Base-by-base conservation (phyloP, 2,888 invertebrate species). In the Lathronympha strigana region DNA sequence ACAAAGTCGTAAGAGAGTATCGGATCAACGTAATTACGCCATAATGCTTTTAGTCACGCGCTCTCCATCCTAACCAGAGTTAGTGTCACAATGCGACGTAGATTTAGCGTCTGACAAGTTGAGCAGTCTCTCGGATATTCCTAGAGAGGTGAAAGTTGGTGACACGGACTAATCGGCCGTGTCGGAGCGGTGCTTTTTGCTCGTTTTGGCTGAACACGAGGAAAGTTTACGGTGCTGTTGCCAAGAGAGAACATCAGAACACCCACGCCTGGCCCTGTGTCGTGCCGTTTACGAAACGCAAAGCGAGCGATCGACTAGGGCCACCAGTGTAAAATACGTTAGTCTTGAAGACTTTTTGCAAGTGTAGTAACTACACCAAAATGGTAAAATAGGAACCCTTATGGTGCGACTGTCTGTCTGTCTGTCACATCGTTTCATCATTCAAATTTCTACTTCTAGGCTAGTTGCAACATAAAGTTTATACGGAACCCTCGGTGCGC, bases 81-180 rank as follows among this genome's bases (percentile, higher is more conserved):
- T 38, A 38, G 15, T 38, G 38, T 38, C 38, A 15, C n/a, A 45
- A 45, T 45, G 23, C n/a, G 21, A 13, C n/a, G 23, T 23, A 50
- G 31, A 33, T 33, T 33, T 9, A 21, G 33, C 13, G n/a, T 33
- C 38, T 25, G 40, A 55, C 25, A 55, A 43, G 40, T 19, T 43
- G 38, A 28, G 50, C 23, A 75, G 76, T 78, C 75, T 75, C 79
- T 74, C 78, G 78, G 78, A 80, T 82, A 81, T 78, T 78, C 79
- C 81, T 79, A 78, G 80, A 77, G 80, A 81, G 83, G 89, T 86
- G 89, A 89, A 89, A 89, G 89, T 87, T 84, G 80, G 80, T 78
- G 86, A 86, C 87, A 82, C 75, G 81, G 82, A 86, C 80, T 83
- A 84, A 88, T 86, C 78, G 82, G 77, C 57, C 58, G 63, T 63